Conservation (phyloP, 2,888 invertebrate species). For the Patella depressa region DNA sequence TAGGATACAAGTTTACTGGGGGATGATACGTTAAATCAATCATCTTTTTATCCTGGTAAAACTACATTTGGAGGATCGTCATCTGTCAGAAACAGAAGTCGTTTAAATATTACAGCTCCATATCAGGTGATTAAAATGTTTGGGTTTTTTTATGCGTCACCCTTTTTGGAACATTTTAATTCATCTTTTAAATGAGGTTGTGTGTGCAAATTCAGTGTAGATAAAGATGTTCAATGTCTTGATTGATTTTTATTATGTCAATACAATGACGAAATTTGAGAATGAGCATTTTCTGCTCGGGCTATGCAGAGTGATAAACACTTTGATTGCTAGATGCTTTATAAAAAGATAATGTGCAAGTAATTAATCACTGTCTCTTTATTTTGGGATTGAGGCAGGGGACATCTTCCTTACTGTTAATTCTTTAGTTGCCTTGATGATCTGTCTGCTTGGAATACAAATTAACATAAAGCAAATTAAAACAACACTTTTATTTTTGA, state of each 20-base stretch:
- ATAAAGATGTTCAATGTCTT: background rate
- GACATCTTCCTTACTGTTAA: no score
- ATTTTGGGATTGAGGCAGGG: no score
- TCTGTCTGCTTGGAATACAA: no score
- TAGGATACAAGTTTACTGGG: constrained; percentile 38
- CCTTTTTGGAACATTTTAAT: background rate
- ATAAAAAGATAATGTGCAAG: no score
- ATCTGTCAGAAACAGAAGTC: constrained; percentile 44
- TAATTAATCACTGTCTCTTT: no score
- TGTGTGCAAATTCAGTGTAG: no score
- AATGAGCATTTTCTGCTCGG: no score
- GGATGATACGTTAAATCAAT: constrained; percentile 49
- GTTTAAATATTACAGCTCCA: constrained; percentile 47
- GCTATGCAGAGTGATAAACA: no score
- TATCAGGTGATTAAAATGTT: constrained; percentile 48
- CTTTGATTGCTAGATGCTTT: no score
- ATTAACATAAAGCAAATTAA: no score
- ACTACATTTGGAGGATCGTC: constrained; percentile 69
- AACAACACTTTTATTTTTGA: background rate
- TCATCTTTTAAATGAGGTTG: background rate
- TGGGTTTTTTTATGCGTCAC: background rate
- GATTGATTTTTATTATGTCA: background rate
- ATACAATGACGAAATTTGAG: background rate
- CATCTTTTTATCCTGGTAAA: constrained; percentile 65
- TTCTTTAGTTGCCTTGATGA: no score